phyloP scores from a whole-genome alignment of 92 coral and sea anemone genomes.

The Zoanthus sociatus region DNA sequence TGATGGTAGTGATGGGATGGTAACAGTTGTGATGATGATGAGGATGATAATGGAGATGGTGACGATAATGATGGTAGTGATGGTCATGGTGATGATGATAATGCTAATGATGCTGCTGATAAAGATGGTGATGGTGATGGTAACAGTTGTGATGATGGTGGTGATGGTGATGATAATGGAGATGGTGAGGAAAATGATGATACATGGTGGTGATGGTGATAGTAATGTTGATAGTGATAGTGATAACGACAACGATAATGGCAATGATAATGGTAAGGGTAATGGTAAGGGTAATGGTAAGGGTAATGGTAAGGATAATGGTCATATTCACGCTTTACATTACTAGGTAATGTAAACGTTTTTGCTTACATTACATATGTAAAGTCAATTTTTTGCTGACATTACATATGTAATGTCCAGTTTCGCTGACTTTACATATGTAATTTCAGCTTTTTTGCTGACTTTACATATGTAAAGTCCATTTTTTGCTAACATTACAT shows the following conservation, averaged over 20 bases:
- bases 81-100: no score
- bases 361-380: not conserved
- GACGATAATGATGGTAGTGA: no score
- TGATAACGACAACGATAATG: no score
- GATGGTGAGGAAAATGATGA: no score
- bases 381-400: not conserved
- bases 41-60: no score
- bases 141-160: not conserved
- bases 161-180: not conserved
- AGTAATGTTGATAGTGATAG: no score
- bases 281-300: not conserved
- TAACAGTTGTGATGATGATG: no score
- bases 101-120: no score
- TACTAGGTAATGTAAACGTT: not conserved
- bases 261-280: not conserved
- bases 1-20: no score
- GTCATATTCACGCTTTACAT: not conserved
- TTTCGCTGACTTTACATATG: not conserved
- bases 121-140: no score
- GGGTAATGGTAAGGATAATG: not conserved
- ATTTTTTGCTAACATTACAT: not conserved
- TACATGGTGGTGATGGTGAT: no score
- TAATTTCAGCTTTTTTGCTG: not conserved
- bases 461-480: not conserved
- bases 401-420: not conserved